Conservation (phyloP, 2,113 vertebrate genomes). For the Pica pica region DNA sequence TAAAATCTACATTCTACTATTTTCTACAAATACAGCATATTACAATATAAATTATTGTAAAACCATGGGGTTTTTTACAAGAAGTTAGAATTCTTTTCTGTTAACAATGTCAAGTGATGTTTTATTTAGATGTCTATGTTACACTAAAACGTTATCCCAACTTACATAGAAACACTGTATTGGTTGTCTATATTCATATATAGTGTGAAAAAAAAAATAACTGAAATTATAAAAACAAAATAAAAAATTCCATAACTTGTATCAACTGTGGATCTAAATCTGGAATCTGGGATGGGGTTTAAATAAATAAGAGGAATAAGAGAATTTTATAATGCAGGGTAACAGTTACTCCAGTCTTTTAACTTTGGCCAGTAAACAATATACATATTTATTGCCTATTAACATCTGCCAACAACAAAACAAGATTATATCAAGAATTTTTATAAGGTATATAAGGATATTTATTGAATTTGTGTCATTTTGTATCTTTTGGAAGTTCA, state of each 20-base stretch:
- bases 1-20: not conserved
- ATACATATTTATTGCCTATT: slow-evolving; percentile 10
- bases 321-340: slow-evolving; percentile 20
- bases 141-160: not conserved
- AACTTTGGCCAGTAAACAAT: not conserved
- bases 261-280: not conserved
- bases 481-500: slow-evolving; percentile 26
- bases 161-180: not conserved
- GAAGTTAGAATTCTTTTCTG: not conserved
- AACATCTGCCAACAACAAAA: slow-evolving; percentile 27
- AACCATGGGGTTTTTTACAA: not conserved
- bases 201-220: not conserved
- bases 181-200: not conserved
- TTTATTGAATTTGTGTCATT: not conserved
- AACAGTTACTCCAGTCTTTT: slow-evolving; percentile 34
- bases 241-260: not conserved
- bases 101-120: not conserved
- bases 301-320: slow-evolving; percentile 4
- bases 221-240: not conserved
- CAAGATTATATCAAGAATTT: not conserved
- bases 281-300: not conserved
- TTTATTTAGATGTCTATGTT: not conserved
- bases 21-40: not conserved
- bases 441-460: not conserved
- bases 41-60: not conserved